Base-by-base conservation (phyloP, 92 coral and sea anemone species). In the Desmophyllum pertusum region DNA sequence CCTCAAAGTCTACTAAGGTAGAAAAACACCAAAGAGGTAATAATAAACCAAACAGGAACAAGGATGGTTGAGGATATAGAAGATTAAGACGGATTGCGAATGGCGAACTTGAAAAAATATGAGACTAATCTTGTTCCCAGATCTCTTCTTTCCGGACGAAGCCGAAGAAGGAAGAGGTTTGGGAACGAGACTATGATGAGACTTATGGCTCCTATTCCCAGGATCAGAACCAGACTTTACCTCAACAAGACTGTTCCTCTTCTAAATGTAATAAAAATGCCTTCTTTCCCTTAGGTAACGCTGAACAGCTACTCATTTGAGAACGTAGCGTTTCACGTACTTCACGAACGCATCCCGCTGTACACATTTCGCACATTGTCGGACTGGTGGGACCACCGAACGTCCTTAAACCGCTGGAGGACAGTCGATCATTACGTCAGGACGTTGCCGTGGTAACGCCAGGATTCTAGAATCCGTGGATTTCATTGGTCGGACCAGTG, bases 371-470 rank as follows among this genome's bases (percentile, higher is more conserved):
- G 94, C 52, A 83, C 94, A 31, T 85, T 96, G 18, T 86, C 99
- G 39, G 95, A 91, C 73, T 96, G 99, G 99, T 96, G 99, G 99
- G 98, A 96, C 73, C 99, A 94, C 62, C 90, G 93, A 81, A 87
- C 92, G 40, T 93, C 93, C 55, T 83, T 92, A 11, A 84, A 94
- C 73, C 88, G 98, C 43, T 96, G 99, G 99, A 90, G 98, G 57
- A 96, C 98, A 21, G 94, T 93, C 64, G 95, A 94, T 52, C 99
- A 96, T 79, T 96, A 96, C 85, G 85, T 96, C 81, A 88, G 78
- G n/a, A 23, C 99, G 98, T 80, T 96, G 99, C 72, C 98, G 89
- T 85, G 97, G 93, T 57, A 97, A 92, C 81, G 73, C 94, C 48
- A 88, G 90, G 81, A 70, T 97, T 30, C 90, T 97, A 19, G 95